Evolutionary conservation across 2,113 vertebrate genomes (phyloP).

Genomic region (Malaclemys terrapin): DNA sequence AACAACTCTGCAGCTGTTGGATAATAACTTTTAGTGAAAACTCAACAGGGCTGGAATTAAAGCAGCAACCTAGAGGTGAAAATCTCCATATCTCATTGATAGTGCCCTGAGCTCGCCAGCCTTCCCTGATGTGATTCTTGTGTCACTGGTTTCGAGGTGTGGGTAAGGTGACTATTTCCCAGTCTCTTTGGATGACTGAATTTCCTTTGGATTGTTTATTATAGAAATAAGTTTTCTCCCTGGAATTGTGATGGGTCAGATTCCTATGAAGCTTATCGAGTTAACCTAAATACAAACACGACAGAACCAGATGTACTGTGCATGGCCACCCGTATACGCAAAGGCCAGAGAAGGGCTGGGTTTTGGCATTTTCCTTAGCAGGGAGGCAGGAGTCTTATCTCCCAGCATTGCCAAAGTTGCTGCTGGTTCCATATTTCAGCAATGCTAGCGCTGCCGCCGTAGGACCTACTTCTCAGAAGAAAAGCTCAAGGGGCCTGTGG

Average conservation of each 20-base stretch:
- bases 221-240: not conserved
- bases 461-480: not conserved
- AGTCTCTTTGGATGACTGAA: not conserved
- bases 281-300: not conserved
- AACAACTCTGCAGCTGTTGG: not conserved
- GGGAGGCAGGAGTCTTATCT: rapidly evolving
- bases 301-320: not conserved
- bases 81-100: not conserved
- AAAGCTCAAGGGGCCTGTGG: not conserved
- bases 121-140: not conserved
- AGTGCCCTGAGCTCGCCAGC: not conserved
- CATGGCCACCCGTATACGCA: not conserved
- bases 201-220: not conserved
- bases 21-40: not conserved
- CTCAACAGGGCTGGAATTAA: not conserved
- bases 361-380: not conserved
- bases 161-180: not conserved
- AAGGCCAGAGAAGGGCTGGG: not conserved
- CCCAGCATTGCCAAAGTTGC: not conserved
- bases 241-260: not conserved
- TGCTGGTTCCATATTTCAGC: not conserved
- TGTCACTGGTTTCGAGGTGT: not conserved
- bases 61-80: not conserved
- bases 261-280: not conserved
- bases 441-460: not conserved